A percentile compares a stretch with the other conserved stretches of the same genome.
phyloP scores from a whole-genome alignment of 1,140 invertebrate species.

The Hormaphis cornu region DNA sequence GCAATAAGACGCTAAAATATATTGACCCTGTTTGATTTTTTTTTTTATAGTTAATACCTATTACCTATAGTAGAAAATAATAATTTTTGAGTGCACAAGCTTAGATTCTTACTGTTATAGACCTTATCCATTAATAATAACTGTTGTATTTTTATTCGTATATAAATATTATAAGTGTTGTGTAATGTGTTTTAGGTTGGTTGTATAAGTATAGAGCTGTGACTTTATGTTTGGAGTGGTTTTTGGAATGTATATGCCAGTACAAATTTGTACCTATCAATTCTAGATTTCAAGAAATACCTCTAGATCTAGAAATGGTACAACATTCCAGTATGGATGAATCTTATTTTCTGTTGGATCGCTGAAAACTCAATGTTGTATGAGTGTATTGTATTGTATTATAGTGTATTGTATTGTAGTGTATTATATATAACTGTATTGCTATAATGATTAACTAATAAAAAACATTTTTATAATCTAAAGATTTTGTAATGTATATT shows the following conservation, averaged over 20 bases:
- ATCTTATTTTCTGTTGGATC: not conserved
- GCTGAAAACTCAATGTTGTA: not conserved
- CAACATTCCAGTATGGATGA: not conserved
- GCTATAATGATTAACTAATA: too few species aligned
- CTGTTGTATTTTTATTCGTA: not conserved
- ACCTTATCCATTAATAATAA: not conserved
- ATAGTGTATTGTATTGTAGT: too few species aligned
- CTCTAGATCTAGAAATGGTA: not conserved
- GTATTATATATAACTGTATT: too few species aligned
- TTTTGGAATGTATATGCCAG: not conserved
- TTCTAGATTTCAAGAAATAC: not conserved
- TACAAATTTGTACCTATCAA: not conserved
- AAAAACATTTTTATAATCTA: too few species aligned
- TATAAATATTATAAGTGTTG: not conserved
- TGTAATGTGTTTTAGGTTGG: not conserved
- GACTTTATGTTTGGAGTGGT: not conserved
- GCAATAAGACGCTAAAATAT: too few species aligned
- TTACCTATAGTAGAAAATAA: not conserved
- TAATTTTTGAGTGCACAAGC: not conserved
- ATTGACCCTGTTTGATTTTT: too few species aligned
- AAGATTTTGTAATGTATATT: too few species aligned
- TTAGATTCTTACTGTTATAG: not conserved
- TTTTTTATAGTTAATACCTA: too few species aligned
- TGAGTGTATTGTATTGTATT: not conserved
- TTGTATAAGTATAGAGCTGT: not conserved